A percentile compares a stretch with the other conserved stretches of the same genome.
Evolutionary conservation across 2,888 invertebrate genomes (phyloP).

Genomic region (Sicus ferrugineus): DNA sequence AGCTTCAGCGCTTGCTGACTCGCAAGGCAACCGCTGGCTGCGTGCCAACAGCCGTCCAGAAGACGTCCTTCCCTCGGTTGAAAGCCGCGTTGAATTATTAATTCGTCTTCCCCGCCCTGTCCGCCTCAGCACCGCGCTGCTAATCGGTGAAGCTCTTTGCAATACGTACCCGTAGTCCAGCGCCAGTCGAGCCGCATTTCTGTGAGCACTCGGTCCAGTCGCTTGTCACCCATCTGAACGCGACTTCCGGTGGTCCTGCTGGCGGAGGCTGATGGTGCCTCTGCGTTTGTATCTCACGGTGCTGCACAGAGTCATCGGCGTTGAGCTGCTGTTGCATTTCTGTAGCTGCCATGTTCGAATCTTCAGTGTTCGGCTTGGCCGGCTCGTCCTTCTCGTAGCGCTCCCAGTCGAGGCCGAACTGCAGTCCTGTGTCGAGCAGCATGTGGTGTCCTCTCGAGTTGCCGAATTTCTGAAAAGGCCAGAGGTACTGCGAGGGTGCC

Average conservation of each 20-base stretch:
- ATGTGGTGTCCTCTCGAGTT: constrained; percentile 77
- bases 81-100: constrained; percentile 27
- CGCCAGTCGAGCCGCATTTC: constrained; percentile 80
- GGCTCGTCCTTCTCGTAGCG: constrained; percentile 60
- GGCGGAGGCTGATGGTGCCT: constrained; percentile 31
- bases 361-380: constrained; percentile 46
- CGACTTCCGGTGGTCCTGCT: constrained; percentile 60
- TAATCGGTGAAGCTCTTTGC: not conserved
- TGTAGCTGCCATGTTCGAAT: constrained; percentile 32
- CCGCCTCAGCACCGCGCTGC: not conserved
- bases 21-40: constrained; percentile 14
- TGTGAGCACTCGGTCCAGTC: constrained; percentile 89
- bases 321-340: constrained; percentile 27
- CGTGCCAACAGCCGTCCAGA: not conserved
- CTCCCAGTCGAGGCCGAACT: constrained; percentile 63
- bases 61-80: constrained; percentile 4
- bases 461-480: constrained; percentile 81
- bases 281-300: constrained; percentile 26
- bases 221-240: constrained; percentile 82
- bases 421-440: constrained; percentile 65
- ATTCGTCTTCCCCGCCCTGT: constrained; percentile 8
- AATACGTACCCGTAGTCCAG: constrained; percentile 59
- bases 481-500: constrained; percentile 71
- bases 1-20: constrained; percentile 12
- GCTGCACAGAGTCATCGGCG: constrained; percentile 37